Conservation (phyloP, 2,888 invertebrate genomes). For the Phaonia tiefii region DNA sequence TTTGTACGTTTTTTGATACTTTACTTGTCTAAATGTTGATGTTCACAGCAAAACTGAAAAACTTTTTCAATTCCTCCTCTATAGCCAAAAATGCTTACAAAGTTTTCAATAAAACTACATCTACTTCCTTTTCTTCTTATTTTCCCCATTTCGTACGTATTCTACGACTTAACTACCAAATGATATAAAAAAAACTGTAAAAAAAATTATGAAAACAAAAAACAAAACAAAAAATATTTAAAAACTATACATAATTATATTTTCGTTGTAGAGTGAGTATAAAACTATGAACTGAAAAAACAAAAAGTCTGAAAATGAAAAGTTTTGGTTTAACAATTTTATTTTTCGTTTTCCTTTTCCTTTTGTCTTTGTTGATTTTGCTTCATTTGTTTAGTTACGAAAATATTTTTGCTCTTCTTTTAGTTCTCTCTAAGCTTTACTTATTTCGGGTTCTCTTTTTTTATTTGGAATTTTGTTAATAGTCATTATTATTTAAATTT, state of each 20-base stretch:
- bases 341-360: not conserved
- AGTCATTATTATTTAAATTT: slow-evolving; percentile 23
- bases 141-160: slow-evolving; percentile 15
- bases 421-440: not conserved
- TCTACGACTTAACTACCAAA: slow-evolving; percentile 12
- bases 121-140: slow-evolving; percentile 41
- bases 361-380: no score
- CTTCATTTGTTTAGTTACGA: slow-evolving; percentile 1
- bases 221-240: not conserved
- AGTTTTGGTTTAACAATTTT: not conserved
- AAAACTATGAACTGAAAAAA: slow-evolving; percentile 59
- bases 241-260: slow-evolving; percentile 50
- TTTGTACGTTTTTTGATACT: slow-evolving; percentile 4
- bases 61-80: slow-evolving; percentile 28
- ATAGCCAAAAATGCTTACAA: slow-evolving; percentile 38
- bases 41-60: slow-evolving; percentile 18
- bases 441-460: not conserved
- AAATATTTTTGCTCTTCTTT: slow-evolving; percentile 25
- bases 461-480: not conserved
- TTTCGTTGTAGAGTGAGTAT: slow-evolving; percentile 76
- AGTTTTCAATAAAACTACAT: slow-evolving; percentile 41
- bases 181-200: no score
- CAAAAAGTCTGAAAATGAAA: slow-evolving; percentile 55
- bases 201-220: slow-evolving; percentile 19
- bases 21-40: slow-evolving; percentile 35